Evolutionary conservation across 2,888 invertebrate species (phyloP).

Genomic region (Drosophila mimica): DNA sequence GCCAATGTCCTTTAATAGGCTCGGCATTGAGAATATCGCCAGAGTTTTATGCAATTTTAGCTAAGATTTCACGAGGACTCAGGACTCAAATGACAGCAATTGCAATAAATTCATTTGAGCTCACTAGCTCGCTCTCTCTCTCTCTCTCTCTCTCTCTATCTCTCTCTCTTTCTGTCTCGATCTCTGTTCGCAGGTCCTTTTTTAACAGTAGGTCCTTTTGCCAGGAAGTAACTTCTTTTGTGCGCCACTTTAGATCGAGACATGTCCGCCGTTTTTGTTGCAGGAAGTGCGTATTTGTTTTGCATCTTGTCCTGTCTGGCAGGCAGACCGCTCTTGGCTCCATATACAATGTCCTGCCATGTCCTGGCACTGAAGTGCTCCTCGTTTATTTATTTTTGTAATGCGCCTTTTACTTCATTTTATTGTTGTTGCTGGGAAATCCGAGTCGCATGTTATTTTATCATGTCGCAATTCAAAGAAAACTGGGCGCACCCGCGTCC

Average conservation of each 20-base stretch:
- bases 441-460: slow-evolving; percentile 81
- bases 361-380: slow-evolving; percentile 44
- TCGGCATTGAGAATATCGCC: slow-evolving; percentile 39
- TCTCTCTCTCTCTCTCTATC: neutral
- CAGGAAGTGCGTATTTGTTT: slow-evolving; percentile 82
- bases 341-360: slow-evolving; percentile 47
- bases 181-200: slow-evolving; percentile 11
- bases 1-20: slow-evolving; percentile 83
- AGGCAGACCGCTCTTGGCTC: slow-evolving; percentile 39
- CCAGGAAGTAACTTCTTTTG: slow-evolving; percentile 81
- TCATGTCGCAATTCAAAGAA: slow-evolving; percentile 78
- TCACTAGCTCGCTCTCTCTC: neutral
- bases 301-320: slow-evolving; percentile 60
- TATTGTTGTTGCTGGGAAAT: slow-evolving; percentile 58
- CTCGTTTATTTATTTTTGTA: slow-evolving; percentile 67
- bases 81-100: slow-evolving; percentile 46
- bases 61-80: slow-evolving; percentile 50
- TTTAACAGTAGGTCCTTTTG: slow-evolving; percentile 14
- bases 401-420: slow-evolving; percentile 9
- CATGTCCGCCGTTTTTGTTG: slow-evolving; percentile 55
- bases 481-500: slow-evolving; percentile 45
- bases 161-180: neutral
- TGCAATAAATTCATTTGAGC: slow-evolving; percentile 72
- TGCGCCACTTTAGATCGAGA: slow-evolving; percentile 68
- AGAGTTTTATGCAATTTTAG: slow-evolving; percentile 74